Conservation (phyloP, 2,113 vertebrate genomes). For the Callocephalon fimbriatum region DNA sequence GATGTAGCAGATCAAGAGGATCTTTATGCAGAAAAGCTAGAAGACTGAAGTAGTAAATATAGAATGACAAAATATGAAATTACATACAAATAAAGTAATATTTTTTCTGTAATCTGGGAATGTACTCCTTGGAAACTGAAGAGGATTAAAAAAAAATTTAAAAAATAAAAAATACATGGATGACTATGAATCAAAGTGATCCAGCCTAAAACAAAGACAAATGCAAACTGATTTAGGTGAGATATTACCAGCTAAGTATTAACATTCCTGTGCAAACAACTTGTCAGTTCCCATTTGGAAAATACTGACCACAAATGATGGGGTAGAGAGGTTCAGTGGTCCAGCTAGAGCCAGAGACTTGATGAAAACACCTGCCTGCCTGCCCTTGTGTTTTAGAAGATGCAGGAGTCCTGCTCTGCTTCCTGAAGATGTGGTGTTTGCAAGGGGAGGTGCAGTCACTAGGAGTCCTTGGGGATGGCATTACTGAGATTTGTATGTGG, state of each 20-base stretch:
- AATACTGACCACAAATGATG: background rate
- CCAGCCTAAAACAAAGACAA: background rate
- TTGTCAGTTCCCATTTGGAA: background rate
- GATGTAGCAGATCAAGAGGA: background rate
- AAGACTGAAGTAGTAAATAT: background rate
- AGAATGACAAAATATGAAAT: background rate
- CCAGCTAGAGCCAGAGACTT: background rate
- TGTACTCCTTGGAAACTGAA: background rate
- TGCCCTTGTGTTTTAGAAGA: background rate
- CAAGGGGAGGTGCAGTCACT: background rate
- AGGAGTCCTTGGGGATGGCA: no score
- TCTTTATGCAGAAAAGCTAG: background rate
- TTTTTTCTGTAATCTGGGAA: background rate
- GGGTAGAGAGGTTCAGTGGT: background rate
- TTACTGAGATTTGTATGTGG: background rate
- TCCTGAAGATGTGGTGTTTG: background rate
- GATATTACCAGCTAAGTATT: background rate
- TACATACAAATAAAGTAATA: background rate
- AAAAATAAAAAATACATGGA: background rate
- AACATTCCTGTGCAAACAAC: background rate
- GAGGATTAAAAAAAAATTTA: background rate
- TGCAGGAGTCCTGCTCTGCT: background rate
- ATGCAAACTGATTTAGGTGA: background rate
- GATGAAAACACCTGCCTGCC: background rate
- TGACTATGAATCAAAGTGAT: background rate